phyloP scores from a whole-genome alignment of 2,888 invertebrate species.

The Microctonus brassicae region DNA sequence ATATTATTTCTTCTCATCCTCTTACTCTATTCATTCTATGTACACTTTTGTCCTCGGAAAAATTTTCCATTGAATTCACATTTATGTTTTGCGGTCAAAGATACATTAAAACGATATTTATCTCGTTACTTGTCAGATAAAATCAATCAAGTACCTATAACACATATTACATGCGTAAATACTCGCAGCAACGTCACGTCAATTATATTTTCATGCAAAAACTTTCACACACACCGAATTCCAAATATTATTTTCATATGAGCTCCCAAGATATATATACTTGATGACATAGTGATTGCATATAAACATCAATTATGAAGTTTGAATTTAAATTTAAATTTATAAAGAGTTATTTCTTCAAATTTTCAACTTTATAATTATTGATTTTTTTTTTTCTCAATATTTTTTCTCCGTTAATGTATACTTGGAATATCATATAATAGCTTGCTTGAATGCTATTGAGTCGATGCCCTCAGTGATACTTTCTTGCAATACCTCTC shows the following conservation, averaged over 20 bases:
- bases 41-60: conserved; percentile 12
- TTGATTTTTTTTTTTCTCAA: neutral
- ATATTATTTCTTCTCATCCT: conserved; percentile 32
- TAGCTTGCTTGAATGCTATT: conserved; percentile 62
- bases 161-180: no score
- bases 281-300: neutral
- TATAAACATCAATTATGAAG: conserved; percentile 54
- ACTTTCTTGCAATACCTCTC: conserved; percentile 61
- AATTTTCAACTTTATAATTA: no score
- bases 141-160: neutral
- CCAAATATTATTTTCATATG: neutral
- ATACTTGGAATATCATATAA: conserved; percentile 50
- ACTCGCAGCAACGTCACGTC: neutral
- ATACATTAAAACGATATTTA: conserved; percentile 8
- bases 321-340: conserved; percentile 46
- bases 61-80: conserved; percentile 14
- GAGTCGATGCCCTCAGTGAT: conserved; percentile 64
- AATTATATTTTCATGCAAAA: neutral
- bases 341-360: no score
- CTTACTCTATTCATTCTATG: conserved; percentile 18
- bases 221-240: conserved; percentile 2
- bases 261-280: neutral
- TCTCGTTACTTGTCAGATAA: neutral
- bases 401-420: conserved; percentile 9
- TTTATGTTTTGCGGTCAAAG: neutral